These are phyloP conservation scores for Terrapene triunguis DNA, from an alignment of 2,113 vertebrate species.

Conservation along the genomic window DNA sequence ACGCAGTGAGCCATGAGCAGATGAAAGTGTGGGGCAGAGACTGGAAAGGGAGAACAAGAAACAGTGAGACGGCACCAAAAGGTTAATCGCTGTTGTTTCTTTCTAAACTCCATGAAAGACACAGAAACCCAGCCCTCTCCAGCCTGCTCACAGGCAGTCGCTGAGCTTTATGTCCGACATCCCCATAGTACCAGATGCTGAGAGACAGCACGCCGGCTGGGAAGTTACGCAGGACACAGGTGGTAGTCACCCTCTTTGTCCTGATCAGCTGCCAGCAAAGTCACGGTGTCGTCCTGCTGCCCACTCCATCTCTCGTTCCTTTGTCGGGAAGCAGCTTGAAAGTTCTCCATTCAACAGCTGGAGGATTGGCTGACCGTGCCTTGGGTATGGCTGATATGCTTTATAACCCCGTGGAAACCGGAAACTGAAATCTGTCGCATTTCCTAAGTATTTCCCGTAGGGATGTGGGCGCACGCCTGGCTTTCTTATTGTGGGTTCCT, in stretches of 20 bases:
- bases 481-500: background rate
- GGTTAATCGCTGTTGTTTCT: background rate
- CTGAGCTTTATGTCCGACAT: rapidly evolving
- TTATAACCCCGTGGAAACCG: no score
- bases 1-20: rapidly evolving
- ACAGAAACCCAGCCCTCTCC: background rate
- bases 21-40: background rate
- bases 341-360: no score
- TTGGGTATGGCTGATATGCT: no score
- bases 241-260: no score
- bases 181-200: background rate
- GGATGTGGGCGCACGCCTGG: background rate
- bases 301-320: no score
- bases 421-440: no score
- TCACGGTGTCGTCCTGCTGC: no score
- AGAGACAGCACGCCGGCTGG: rapidly evolving
- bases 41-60: background rate
- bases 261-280: no score
- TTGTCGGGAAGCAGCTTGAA: no score
- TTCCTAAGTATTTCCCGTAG: no score
- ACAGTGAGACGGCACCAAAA: background rate
- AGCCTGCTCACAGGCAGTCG: background rate
- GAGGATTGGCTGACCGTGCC: no score
- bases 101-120: background rate
- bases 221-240: background rate